Percentiles rank a stretch among this genome's conserved stretches.
Conservation (phyloP, 2,797 vertebrate species). For the Uromys caudimaculatus region DNA sequence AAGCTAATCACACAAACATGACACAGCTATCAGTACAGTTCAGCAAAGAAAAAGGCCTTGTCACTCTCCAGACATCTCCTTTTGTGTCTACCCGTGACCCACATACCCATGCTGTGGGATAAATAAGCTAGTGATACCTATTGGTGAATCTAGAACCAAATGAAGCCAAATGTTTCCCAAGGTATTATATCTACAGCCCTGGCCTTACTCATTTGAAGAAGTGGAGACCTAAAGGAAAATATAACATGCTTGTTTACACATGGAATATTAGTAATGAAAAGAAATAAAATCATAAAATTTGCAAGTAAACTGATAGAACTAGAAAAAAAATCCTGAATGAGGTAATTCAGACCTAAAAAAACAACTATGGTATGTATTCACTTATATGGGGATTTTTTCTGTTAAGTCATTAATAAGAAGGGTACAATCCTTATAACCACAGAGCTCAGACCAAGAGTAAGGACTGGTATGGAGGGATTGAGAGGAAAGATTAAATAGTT, state of each 20-base stretch:
- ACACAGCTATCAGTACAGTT: background rate
- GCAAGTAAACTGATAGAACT: background rate
- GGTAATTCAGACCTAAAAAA: background rate
- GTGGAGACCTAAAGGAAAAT: background rate
- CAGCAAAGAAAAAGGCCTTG: background rate
- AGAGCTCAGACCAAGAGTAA: background rate
- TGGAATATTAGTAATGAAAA: background rate
- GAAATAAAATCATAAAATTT: background rate
- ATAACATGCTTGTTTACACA: background rate
- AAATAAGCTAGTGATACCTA: background rate
- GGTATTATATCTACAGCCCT: background rate
- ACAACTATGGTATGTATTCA: background rate
- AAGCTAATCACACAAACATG: background rate
- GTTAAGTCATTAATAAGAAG: background rate
- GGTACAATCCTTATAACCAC: background rate
- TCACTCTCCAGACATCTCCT: background rate
- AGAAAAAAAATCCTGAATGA: background rate
- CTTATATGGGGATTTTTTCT: background rate
- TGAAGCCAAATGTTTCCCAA: background rate
- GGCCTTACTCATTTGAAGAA: background rate
- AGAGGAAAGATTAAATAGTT: background rate
- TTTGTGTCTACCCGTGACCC: background rate
- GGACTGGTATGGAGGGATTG: background rate
- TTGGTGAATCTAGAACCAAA: background rate
- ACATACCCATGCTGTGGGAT: background rate